Base-by-base conservation (phyloP, 2,113 vertebrate species). In the Strigops habroptila region DNA sequence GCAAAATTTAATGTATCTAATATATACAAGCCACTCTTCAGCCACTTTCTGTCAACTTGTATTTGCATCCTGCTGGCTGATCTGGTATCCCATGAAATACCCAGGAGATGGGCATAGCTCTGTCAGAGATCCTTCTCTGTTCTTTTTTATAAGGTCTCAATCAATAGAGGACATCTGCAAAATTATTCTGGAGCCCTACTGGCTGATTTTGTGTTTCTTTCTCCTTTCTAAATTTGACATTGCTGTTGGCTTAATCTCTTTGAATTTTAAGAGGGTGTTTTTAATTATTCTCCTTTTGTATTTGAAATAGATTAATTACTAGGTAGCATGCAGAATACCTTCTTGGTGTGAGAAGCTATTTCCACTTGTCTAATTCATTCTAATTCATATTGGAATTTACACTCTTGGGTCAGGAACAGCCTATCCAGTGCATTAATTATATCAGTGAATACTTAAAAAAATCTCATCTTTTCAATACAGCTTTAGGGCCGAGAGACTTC, bases 271-370 rank as follows among this genome's bases (percentile, higher is more conserved):
- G 49, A 24, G 3, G 35, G 25, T 1, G 0, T 17, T 80, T 89
- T 6, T 6, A 81, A 89, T 94, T 86, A 33, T 75, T 67, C 6
- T 86, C 15, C 65, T 70, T 12, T 48, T 67, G n/a, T 39, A 57
- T 86, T 86, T 96, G 44, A 80, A 91, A 80, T 49, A n/a, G 49
- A 48, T 86, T 90, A 90, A 76, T 95, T 88, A 74, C 27, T 49
- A 53, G 44, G 46, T 82, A 82, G 67, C 27, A 21, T 5, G 5
- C 48, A 82, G 75, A 86, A 52, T 48, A 70, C 25, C n/a, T 83
- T 81, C 48, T 46, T 70, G n/a, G n/a, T 14, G 10, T 59, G 51
- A 78, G 49, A 70, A 71, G 31, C 12, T 91, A 9, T 60, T 94
- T 84, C 46, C 4, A 25, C 4, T 76, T 95, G n/a, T 78, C 55